Evolutionary conservation across 2,888 invertebrate genomes (phyloP).

Genomic region (Monochamus alternatus): DNA sequence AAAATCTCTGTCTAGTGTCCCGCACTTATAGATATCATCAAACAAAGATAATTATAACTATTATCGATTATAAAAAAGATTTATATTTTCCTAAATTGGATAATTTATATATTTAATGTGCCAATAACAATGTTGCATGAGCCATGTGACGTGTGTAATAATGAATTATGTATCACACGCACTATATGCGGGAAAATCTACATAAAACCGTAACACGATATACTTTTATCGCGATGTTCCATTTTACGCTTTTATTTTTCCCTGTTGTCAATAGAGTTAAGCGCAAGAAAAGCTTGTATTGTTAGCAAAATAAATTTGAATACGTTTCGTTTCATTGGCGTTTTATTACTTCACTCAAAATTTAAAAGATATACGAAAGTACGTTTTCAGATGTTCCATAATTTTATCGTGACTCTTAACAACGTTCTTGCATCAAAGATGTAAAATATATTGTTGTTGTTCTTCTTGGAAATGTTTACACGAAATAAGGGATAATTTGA

Average conservation of each 20-base stretch:
- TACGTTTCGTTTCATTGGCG: neutral
- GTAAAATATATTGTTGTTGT: too few species aligned
- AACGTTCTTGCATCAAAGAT: too few species aligned
- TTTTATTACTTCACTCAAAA: neutral
- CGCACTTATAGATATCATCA: neutral
- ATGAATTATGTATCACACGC: conserved; percentile 3
- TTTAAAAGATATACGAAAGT: neutral
- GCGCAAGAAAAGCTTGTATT: neutral
- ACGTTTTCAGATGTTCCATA: too few species aligned
- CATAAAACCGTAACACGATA: conserved; percentile 3
- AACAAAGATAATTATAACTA: neutral
- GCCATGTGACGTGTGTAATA: conserved; percentile 1
- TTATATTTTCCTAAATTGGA: conserved; percentile 1
- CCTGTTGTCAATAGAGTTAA: neutral
- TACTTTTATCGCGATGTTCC: conserved; percentile 8
- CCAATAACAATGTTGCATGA: neutral
- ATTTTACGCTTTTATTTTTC: conserved; percentile 8
- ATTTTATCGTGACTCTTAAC: too few species aligned
- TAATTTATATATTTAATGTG: conserved; percentile 1
- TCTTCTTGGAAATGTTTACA: too few species aligned
- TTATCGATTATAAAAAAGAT: neutral
- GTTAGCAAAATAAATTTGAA: neutral
- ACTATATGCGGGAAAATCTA: conserved; percentile 4
- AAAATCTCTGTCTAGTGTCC: too few species aligned
- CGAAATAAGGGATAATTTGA: too few species aligned